phyloP scores from a whole-genome alignment of 2,113 vertebrate genomes.

The Carlito syrichta region DNA sequence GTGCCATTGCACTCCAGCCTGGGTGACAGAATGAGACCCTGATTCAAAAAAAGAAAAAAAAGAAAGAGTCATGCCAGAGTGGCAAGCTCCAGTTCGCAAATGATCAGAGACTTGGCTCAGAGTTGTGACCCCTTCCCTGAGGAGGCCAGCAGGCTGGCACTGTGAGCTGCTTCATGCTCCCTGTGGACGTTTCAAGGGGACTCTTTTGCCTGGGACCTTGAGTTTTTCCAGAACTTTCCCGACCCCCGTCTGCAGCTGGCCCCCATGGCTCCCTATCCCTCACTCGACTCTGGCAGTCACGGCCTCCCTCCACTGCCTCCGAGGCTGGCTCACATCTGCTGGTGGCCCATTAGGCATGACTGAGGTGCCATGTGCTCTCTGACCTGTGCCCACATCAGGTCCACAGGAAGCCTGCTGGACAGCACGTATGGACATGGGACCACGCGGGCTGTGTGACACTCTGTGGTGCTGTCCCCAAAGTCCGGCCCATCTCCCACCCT shows the following conservation, averaged over 20 bases:
- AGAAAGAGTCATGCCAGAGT: too few species aligned
- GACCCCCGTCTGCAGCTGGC: rapidly evolving
- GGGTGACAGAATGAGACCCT: too few species aligned
- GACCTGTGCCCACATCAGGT: background rate
- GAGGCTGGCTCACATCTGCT: background rate
- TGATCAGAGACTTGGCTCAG: background rate
- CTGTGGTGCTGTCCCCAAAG: background rate
- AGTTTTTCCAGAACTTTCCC: background rate
- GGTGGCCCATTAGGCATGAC: background rate
- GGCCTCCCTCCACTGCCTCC: background rate
- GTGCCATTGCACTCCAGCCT: too few species aligned
- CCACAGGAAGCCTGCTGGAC: rapidly evolving
- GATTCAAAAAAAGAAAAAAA: too few species aligned
- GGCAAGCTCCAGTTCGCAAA: too few species aligned
- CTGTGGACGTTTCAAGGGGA: background rate
- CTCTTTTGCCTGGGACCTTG: too few species aligned
- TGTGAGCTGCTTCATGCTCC: background rate
- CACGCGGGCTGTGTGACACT: too few species aligned
- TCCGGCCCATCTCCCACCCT: background rate
- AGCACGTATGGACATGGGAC: too few species aligned
- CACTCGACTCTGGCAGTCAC: rapidly evolving
- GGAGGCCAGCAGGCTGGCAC: too few species aligned
- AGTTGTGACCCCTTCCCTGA: too few species aligned
- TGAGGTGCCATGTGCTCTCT: rapidly evolving
- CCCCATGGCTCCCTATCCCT: background rate